Conservation (phyloP, 2,797 vertebrate species). For the Enteromius argenteus region DNA sequence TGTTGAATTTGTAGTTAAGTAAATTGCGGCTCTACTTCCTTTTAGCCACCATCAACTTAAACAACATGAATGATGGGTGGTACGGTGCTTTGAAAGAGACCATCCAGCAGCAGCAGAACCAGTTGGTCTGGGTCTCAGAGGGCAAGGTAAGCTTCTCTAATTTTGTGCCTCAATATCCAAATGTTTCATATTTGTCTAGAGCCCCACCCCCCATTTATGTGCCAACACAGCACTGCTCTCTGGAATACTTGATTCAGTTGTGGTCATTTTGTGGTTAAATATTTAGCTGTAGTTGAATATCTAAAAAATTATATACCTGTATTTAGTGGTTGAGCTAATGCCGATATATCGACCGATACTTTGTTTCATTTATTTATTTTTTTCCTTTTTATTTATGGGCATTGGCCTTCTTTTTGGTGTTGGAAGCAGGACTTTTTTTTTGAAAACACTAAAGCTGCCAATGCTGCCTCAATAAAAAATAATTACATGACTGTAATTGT, state of each 20-base stretch:
- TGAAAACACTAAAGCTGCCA: background rate
- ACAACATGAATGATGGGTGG: constrained; percentile 99
- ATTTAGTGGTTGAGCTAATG: background rate
- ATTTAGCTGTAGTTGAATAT: background rate
- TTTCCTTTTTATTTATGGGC: background rate
- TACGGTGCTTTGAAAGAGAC: constrained; percentile 97
- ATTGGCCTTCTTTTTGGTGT: background rate
- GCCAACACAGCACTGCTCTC: background rate
- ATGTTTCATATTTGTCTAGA: background rate
- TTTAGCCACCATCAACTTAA: constrained; percentile 96
- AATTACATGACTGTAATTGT: background rate
- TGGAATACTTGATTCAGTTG: background rate
- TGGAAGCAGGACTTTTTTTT: background rate
- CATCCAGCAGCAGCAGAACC: constrained; percentile 96
- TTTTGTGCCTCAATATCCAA: background rate
- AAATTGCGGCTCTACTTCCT: constrained; percentile 40
- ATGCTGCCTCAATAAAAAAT: background rate
- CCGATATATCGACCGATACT: background rate
- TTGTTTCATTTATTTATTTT: background rate
- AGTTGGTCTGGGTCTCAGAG: constrained; percentile 98
- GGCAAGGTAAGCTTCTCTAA: constrained; percentile 88
- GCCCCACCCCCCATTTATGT: no score
- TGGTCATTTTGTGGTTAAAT: background rate
- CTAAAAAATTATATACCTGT: background rate
- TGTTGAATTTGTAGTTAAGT: background rate